Evolutionary conservation across 2,888 invertebrate species (phyloP), one percentile per base, ranked within the genome.

Genomic region (Phorcus lineatus): DNA sequence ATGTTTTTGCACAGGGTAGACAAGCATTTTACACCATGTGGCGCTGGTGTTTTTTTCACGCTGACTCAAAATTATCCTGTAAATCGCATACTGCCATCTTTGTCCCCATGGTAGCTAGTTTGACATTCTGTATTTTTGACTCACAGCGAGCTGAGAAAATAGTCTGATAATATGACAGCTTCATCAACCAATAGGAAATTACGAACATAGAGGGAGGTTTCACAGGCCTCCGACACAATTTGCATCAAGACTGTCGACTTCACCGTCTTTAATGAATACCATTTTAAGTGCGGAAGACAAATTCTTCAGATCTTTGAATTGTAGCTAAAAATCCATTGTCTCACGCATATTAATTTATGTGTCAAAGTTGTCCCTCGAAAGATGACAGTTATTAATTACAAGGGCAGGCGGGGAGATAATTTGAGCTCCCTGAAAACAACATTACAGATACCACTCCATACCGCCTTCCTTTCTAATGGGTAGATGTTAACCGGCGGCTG

Each of bases 151-250:
- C 19, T 36, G 70, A 70, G 40, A 70, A 17, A 16, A 17, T 19
- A 36, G 70, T 19, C 40, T 70, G 70, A 70, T 70, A 40, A 70
- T 70, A 31, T 70, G 70, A 70, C 40, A 70, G 36, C 40, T 31
- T 70, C 70, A 70, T 70, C 70, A 70, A 36, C 70, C 19, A 36
- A 36, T 70, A 19, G 70, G 70, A 40, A 70, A 70, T 70, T 70
- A 70, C 70, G 19, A 36, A 70, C 40, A n/a, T 70, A 19, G 70
- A 19, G 70, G 36, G 28, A 2, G 19, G 70, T 70, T 47, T 70
- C 40, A 4, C 40, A 24, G n/a, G 28, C 36, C 36, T 70, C 70
- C 70, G 16, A 31, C 6, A 19, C 28, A 36, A 70, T 70, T 70
- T 70, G 70, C 31, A 36, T 70, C 70, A 36, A 70, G 70, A 40